Evolutionary conservation across 1,140 invertebrate species (phyloP).

Genomic region (Acyrthosiphon pisum): DNA sequence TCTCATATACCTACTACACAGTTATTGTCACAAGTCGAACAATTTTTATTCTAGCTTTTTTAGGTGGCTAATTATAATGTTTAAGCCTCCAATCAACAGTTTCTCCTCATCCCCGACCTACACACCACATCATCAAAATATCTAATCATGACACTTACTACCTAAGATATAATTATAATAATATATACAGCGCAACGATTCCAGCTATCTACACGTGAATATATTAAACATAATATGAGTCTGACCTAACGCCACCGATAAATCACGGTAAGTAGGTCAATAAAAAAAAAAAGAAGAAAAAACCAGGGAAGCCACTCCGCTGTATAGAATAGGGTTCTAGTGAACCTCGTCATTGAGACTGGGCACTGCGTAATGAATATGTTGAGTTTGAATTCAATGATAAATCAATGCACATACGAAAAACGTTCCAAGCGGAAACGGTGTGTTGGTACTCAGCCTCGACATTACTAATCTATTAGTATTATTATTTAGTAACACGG

Average conservation of each 20-base stretch:
- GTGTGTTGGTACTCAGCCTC: neutral
- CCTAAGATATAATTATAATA: neutral
- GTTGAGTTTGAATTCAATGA: neutral
- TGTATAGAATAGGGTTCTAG: neutral
- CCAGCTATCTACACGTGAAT: neutral
- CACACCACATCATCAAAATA: neutral
- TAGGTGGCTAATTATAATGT: neutral
- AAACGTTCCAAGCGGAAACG: neutral
- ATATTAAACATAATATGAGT: neutral
- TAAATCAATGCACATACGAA: neutral
- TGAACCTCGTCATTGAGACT: constrained; percentile 10
- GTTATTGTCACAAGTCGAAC: neutral
- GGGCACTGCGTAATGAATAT: neutral
- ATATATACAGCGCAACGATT: neutral
- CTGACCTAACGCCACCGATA: neutral
- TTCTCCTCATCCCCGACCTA: neutral
- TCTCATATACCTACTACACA: neutral
- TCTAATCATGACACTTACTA: neutral
- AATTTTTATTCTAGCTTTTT: neutral
- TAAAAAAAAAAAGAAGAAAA: neutral
- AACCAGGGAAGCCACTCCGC: neutral
- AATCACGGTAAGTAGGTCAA: neutral
- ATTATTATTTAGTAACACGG: too few relatives aligned
- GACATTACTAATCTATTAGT: neutral
- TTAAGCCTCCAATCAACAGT: too few relatives aligned